Base-by-base conservation (phyloP, 2,888 invertebrate genomes). In the Hyppa rectilinea region DNA sequence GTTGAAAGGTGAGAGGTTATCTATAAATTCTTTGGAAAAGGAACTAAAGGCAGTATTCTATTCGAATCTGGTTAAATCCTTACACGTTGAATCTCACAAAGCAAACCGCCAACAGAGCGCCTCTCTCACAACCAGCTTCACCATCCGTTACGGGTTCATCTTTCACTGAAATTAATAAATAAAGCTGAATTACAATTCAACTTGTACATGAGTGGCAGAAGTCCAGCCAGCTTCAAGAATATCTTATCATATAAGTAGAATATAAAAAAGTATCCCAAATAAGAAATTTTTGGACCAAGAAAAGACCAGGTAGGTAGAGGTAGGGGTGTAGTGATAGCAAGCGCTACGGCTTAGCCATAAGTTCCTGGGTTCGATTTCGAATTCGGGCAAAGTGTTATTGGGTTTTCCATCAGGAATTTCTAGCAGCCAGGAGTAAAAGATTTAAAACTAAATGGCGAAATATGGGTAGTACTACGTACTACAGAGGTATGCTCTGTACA, bases 61-160 rank as follows among this genome's bases (percentile, higher is more conserved):
- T 26, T n/a, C n/a, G 9, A 45, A n/a, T 6, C 43, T 43, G 43
- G 43, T 20, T 43, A 9, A 9, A 7, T 17, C 26, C 2, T 29
- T 29, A 29, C 10, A 29, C 17, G 9, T 5, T 0, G 5, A 4
- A 14, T 60, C 12, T 10, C 6, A 75, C 9, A 4, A 50, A 72
- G 1, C 70, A 50, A 43, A n/a, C 60, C 2, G 59, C 40, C 17
- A 70, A 2, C 26, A 70, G 40, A 2, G 40, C 60, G 2, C 73
- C 70, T 10, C n/a, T 72, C 72, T 70, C 72, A 26, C 72, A 70
- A 34, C 49, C 73, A 59, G 59, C 73, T 38, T 72, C 59, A 1
- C 34, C 59, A 9, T 70, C 72, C 2, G 6, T 29, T 6, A 72
- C 73, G 3, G 60, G 9, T 36, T n/a, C 9, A 14, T n/a, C 26